These are phyloP conservation scores for Villa cingulata DNA, from an alignment of 2,888 invertebrate species.

Conservation along the genomic window DNA sequence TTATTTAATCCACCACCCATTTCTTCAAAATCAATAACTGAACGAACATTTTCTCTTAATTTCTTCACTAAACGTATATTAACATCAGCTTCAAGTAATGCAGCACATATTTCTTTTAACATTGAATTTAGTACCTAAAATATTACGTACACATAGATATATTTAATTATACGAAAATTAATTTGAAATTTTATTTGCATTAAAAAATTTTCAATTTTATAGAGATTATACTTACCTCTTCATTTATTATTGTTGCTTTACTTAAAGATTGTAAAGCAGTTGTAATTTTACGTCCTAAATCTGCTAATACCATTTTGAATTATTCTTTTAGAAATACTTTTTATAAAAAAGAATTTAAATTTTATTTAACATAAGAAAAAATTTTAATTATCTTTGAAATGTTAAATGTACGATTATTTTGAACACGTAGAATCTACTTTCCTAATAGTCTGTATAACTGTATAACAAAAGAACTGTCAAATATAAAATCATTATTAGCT, in stretches of 20 bases:
- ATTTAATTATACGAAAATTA: no score
- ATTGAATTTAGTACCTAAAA: conserved; percentile 88
- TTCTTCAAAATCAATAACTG: conserved; percentile 97
- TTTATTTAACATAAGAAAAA: no score
- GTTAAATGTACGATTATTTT: no score
- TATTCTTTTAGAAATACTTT: no score
- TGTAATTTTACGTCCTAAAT: conserved; percentile 98
- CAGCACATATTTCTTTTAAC: conserved; percentile 97
- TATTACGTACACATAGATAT: no score
- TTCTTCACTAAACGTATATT: conserved; percentile 92
- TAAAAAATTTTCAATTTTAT: no score
- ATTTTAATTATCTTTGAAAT: no score
- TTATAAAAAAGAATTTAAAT: no score
- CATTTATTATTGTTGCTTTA: conserved; percentile 96
- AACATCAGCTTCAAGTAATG: conserved; percentile 92
- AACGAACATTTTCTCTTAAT: conserved; percentile 90
- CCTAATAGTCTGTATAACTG: no score
- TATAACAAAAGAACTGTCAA: no score
- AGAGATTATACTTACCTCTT: conserved; percentile 68
- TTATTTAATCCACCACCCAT: conserved; percentile 99
- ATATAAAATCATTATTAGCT: no score
- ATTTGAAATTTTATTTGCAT: background rate
- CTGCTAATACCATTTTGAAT: conserved; percentile 99
- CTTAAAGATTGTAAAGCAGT: conserved; percentile 93
- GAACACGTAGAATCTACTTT: no score